Evolutionary conservation across 2,113 vertebrate genomes (phyloP).

Genomic region (Fulmarus glacialis): DNA sequence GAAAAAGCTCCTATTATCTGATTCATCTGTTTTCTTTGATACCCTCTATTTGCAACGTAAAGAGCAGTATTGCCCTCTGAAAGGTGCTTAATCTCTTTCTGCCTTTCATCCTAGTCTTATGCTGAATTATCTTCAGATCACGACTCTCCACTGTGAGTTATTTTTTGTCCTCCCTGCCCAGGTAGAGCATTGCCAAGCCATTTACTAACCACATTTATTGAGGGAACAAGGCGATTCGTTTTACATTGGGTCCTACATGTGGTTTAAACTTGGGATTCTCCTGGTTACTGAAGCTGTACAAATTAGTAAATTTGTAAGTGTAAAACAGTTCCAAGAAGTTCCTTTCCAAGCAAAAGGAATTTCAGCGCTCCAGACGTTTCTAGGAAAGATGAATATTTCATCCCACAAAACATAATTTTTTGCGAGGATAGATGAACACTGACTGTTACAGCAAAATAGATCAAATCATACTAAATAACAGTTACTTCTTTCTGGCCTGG

Average conservation of each 20-base stretch:
- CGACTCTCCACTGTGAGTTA: background rate
- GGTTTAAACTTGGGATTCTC: background rate
- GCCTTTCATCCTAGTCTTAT: background rate
- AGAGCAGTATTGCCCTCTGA: background rate
- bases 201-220: background rate
- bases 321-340: background rate
- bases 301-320: background rate
- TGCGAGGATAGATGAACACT: background rate
- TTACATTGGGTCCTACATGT: background rate
- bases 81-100: slow-evolving; percentile 1
- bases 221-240: background rate
- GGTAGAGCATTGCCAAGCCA: background rate
- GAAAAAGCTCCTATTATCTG: background rate
- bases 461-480: background rate
- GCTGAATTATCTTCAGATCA: background rate
- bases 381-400: background rate
- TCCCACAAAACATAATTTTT: background rate
- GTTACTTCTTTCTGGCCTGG: background rate
- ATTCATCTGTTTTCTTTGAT: background rate
- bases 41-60: background rate
- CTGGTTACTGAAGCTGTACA: background rate
- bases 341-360: background rate
- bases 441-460: background rate
- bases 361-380: background rate
- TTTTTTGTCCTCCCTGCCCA: background rate